phyloP scores from a whole-genome alignment of 1,140 invertebrate species.

The Pentalonia nigronervosa region DNA sequence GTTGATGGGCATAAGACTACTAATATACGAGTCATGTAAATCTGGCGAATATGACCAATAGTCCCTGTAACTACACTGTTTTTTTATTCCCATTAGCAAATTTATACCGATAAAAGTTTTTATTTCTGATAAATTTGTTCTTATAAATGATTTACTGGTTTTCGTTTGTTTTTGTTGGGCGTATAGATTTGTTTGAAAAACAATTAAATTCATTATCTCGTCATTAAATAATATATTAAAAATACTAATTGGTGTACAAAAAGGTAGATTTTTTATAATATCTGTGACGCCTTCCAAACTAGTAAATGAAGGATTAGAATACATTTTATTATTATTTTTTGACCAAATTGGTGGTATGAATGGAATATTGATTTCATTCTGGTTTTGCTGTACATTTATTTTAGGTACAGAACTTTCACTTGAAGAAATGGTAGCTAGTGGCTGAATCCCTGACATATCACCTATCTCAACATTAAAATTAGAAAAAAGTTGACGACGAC shows the following conservation, averaged over 20 bases:
- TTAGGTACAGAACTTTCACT: no score
- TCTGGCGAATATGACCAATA: slow-evolving; percentile 31
- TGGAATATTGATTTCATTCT: background rate
- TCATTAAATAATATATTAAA: slow-evolving; percentile 18
- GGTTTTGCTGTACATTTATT: background rate
- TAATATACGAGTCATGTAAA: slow-evolving; percentile 38
- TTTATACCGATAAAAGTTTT: slow-evolving; percentile 5
- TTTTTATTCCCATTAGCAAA: background rate
- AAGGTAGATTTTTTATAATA: background rate
- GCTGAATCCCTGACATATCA: background rate
- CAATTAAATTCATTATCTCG: slow-evolving; percentile 18
- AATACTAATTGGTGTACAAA: slow-evolving; percentile 11
- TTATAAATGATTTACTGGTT: background rate
- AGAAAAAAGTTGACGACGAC: background rate
- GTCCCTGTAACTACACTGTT: background rate
- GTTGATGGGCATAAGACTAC: slow-evolving; percentile 56
- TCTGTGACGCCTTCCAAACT: background rate
- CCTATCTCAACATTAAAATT: background rate
- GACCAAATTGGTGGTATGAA: background rate
- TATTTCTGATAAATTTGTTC: slow-evolving; percentile 5
- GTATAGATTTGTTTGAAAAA: slow-evolving; percentile 16
- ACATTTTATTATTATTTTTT: slow-evolving; percentile 9
- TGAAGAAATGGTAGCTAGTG: background rate
- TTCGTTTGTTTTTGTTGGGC: background rate
- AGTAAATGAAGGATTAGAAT: background rate